Evolutionary conservation across 2,113 vertebrate species (phyloP).

Genomic region (Rhegmatorhina hoffmannsi): DNA sequence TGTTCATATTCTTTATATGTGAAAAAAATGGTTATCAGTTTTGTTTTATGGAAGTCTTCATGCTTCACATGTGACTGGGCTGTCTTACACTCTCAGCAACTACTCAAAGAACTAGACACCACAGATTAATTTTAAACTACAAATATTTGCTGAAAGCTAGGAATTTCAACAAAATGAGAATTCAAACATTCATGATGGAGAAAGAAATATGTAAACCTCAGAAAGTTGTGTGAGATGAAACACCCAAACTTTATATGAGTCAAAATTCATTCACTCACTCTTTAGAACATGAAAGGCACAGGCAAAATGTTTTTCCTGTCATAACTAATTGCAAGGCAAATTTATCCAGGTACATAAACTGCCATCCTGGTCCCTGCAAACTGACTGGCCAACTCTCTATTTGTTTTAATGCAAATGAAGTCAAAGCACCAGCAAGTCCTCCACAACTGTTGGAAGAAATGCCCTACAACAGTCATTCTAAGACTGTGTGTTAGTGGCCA

Average conservation of each 20-base stretch:
- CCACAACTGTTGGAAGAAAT: neutral
- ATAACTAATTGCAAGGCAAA: neutral
- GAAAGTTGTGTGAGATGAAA: neutral
- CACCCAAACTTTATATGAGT: rapidly evolving
- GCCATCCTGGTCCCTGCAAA: neutral
- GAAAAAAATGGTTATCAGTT: neutral
- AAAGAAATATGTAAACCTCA: neutral
- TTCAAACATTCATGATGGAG: neutral
- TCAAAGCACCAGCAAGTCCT: neutral
- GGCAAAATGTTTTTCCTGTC: neutral
- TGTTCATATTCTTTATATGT: neutral
- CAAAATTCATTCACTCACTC: neutral
- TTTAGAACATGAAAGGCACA: neutral
- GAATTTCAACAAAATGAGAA: neutral
- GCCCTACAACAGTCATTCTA: neutral
- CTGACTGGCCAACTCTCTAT: neutral
- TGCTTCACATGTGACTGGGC: neutral
- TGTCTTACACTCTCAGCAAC: neutral
- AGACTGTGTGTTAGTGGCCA: neutral
- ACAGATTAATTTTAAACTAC: neutral
- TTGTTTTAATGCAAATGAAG: rapidly evolving
- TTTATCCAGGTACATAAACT: neutral
- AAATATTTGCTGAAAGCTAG: neutral
- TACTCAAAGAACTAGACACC: neutral
- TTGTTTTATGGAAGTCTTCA: neutral